Base-by-base conservation (phyloP, 2,797 vertebrate genomes). In the Aratinga solstitialis region DNA sequence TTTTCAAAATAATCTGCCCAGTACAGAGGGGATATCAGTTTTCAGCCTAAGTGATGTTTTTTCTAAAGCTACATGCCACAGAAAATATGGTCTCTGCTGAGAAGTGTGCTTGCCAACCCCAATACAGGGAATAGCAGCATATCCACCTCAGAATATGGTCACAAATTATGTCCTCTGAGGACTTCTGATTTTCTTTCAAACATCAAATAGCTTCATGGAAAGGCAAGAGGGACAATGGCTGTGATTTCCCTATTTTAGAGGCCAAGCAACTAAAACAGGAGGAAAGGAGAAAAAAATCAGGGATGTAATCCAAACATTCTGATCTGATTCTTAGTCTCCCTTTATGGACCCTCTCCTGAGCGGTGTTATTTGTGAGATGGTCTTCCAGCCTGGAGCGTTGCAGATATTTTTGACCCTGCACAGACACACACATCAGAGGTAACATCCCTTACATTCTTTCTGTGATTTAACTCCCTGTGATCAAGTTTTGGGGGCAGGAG, bases 1-100 rank as follows among this genome's bases (percentile, higher is more conserved):
- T 95, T 97, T 96, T 92, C 93, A 96, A 96, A 96, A 95, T 96
- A 97, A 96, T 95, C 94, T 93, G 62, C 88, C 86, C 4, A 1
- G 86, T 89, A 90, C 81, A 89, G 94, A 94, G 90, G 93, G 93
- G 80, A 32, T 92, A 96, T 97, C 96, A 74, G 88, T 90, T 96
- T 96, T 92, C 94, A 95, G 77, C 48, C 78, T 21, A 89, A 95
- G 78, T 79, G 81, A 84, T 95, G 81, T 93, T 96, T 94, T 93
- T 92, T 88, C 90, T 95, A 80, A 89, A 96, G 80, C 94, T 94
- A 94, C 72, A 77, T 68, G 56, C 56, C 86, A 74, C 45, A 93
- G 56, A 95, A 96, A 94, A 94, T 65, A 88, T 3, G 53, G 78
- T 84, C 87, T 83, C 77, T 94, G 47, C 87, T 90, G 91, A 82